Conservation (phyloP, 2,113 vertebrate species). For the Orcinus orca region DNA sequence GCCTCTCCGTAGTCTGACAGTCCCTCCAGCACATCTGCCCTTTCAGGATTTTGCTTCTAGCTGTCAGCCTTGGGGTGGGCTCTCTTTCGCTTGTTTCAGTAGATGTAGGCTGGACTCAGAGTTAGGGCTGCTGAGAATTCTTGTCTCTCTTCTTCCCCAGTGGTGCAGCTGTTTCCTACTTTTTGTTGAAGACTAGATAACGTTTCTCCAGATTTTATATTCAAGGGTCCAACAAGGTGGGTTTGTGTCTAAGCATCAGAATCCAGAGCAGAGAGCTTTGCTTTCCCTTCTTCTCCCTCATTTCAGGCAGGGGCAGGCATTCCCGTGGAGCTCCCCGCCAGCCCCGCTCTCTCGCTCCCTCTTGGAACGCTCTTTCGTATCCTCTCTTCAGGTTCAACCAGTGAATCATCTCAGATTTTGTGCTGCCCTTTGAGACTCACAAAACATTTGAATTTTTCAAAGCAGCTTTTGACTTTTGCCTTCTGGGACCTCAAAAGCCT, state of each 20-base stretch:
- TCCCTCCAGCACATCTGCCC: background rate
- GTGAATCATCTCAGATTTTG: background rate
- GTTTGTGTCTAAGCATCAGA: background rate
- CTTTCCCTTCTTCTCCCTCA: accelerated
- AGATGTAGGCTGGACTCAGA: background rate
- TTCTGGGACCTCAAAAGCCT: background rate
- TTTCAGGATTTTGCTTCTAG: background rate
- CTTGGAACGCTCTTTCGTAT: background rate
- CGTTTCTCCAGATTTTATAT: background rate
- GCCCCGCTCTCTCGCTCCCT: accelerated
- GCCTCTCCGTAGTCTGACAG: background rate
- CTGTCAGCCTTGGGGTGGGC: accelerated
- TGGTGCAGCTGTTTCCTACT: background rate
- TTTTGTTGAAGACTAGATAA: background rate
- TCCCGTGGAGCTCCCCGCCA: accelerated
- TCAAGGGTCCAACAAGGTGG: background rate
- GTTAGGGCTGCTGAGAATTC: background rate
- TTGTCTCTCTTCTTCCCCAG: background rate
- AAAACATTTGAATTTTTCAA: background rate
- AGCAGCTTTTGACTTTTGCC: background rate
- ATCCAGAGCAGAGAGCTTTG: background rate
- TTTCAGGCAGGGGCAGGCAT: accelerated
- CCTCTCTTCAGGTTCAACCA: background rate
- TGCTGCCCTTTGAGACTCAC: background rate
- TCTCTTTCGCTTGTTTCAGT: background rate